phyloP scores from a whole-genome alignment of 2,797 vertebrate genomes.

The Neosilurus hyrtlii region DNA sequence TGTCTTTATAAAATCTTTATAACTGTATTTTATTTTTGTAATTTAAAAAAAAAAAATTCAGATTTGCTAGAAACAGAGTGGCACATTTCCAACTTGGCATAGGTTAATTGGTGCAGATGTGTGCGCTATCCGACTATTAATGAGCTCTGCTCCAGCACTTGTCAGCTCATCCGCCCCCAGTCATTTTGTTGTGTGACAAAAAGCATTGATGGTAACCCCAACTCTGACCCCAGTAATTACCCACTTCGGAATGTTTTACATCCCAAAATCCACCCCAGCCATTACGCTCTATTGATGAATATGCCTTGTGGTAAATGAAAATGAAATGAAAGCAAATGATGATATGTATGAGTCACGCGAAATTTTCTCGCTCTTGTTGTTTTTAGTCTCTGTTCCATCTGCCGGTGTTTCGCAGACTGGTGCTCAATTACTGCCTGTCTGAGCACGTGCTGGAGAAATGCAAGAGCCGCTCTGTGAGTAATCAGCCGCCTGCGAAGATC shows the following conservation, averaged over 20 bases:
- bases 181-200: conserved; percentile 47
- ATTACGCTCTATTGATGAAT: conserved; percentile 37
- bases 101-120: conserved; percentile 48
- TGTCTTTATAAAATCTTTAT: background rate
- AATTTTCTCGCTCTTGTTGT: conserved; percentile 42
- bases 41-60: background rate
- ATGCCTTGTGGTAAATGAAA: conserved; percentile 27
- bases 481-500: conserved; percentile 36
- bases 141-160: conserved; percentile 32
- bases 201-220: conserved; percentile 44
- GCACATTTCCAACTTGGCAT: conserved; percentile 30
- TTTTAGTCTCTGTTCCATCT: conserved; percentile 93
- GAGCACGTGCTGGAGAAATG: conserved; percentile 81
- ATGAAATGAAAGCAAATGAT: conserved; percentile 39
- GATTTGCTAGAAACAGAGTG: conserved; percentile 21
- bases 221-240: conserved; percentile 39
- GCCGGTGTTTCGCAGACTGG: conserved; percentile 88
- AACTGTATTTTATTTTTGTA: conserved; percentile 1
- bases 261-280: conserved; percentile 34
- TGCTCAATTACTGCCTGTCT: conserved; percentile 87
- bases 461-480: conserved; percentile 83
- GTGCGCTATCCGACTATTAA: conserved; percentile 41
- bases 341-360: conserved; percentile 30
- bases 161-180: conserved; percentile 40
- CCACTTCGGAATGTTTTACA: conserved; percentile 41